Base-by-base conservation (phyloP, 2,113 vertebrate genomes). In the Pelodiscus sinensis region DNA sequence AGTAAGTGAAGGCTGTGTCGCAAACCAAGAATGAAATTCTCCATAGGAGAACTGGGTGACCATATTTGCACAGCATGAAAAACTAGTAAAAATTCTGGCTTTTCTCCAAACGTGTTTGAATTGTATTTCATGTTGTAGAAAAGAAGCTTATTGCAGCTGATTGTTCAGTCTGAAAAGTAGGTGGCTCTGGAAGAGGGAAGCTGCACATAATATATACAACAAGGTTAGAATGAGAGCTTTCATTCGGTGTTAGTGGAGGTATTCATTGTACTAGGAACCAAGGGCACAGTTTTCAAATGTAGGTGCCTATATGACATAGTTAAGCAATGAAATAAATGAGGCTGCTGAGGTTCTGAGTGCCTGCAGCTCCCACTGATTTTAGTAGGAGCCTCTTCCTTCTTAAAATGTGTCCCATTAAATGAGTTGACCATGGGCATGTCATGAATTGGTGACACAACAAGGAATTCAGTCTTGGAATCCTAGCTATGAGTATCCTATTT, bases 41-140 rank as follows among this genome's bases (percentile, higher is more conserved):
- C 62, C 5, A 3, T 15, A 89, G 80, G n/a, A 86, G 62, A 81
- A 18, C 57, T 77, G 18, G 79, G 54, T n/a, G 92, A 16, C 89
- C 90, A 90, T 93, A 90, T 19, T n/a, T 51, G 77, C 50, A 15
- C 1, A 3, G 87, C 92, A 7, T 58, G 35, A 79, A 92, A 96
- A 94, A 86, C 0, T 50, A 44, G 85, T 92, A 86, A 29, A 93
- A 94, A 86, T 82, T 65, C 86, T 44, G 84, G 31, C 56, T 87
- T 91, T 93, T 56, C 78, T 81, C 52, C 35, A 91, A 89, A 87
- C 94, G 92, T 90, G 10, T 38, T 85, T 92, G 65, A 81, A 88
- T 81, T 94, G 84, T 62, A 58, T 90, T 96, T 95, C 73, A 73
- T 31, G 55, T 80, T 88, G 38, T 84, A 91, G 80, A 93, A 85